Conservation (phyloP, 1,140 invertebrate genomes). For the Caenorhabditis elegans region DNA sequence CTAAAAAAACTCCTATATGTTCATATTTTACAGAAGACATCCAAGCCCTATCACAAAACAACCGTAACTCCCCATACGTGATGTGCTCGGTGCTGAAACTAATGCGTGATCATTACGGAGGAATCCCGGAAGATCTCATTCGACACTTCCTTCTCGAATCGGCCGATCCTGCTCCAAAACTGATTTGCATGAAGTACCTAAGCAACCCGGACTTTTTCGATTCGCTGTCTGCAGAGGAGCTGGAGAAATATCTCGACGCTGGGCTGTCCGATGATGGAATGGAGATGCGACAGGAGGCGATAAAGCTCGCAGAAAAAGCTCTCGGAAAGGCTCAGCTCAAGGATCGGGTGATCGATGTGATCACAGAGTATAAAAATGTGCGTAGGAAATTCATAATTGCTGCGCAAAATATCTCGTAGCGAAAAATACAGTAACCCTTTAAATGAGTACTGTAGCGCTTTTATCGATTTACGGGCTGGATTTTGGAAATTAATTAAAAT, state of each 20-base stretch:
- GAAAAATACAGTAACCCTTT: too few species aligned
- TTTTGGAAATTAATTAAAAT: too few species aligned
- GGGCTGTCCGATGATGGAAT: neutral
- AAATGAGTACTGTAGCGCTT: too few species aligned
- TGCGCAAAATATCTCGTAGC: too few species aligned
- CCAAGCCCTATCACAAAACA: neutral
- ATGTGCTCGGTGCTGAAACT: neutral
- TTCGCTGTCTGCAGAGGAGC: neutral
- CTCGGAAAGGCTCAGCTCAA: neutral
- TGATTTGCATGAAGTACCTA: neutral
- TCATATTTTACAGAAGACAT: neutral
- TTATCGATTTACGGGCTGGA: too few species aligned
- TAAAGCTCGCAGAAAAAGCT: neutral
- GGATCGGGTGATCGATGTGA: neutral
- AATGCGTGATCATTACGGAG: slow-evolving; percentile 3
- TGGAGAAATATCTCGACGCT: neutral
- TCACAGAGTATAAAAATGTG: slow-evolving; percentile 1
- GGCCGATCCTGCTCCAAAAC: neutral
- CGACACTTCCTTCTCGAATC: neutral
- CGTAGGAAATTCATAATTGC: too few species aligned
- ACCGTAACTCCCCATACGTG: neutral
- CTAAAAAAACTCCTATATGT: too few species aligned
- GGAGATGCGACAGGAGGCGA: neutral
- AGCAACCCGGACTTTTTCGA: neutral
- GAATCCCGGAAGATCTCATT: neutral